Conservation (phyloP, 1,140 invertebrate genomes). For the Diuraphis noxia region DNA sequence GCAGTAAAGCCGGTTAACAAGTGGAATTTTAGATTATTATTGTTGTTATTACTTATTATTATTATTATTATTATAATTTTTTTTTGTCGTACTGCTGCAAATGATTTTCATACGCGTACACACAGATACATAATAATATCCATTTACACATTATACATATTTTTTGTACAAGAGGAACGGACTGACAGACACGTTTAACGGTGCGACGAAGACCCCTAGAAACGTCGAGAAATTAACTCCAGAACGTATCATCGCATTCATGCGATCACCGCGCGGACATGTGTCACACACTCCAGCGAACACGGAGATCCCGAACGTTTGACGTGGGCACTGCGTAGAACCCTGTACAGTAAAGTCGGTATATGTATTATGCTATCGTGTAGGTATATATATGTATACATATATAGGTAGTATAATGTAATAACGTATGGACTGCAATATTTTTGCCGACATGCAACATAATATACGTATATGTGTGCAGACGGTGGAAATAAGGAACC, state of each 20-base stretch:
- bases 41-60: neutral
- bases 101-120: neutral
- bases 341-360: neutral
- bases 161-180: neutral
- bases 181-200: slow-evolving; percentile 13
- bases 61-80: too few species aligned
- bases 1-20: slow-evolving; percentile 18
- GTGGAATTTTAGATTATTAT: slow-evolving; percentile 37
- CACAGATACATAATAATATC: neutral
- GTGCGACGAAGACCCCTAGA: neutral
- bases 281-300: slow-evolving; percentile 26
- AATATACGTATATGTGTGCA: neutral
- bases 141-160: neutral
- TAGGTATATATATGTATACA: neutral
- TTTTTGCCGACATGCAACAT: neutral
- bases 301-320: neutral
- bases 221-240: slow-evolving; percentile 40
- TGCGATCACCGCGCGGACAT: slow-evolving; percentile 10
- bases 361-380: neutral
- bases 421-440: neutral
- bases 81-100: neutral
- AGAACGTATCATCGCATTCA: neutral
- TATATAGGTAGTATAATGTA: neutral
- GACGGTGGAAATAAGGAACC: neutral
- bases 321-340: neutral